Conservation (phyloP, 2,888 invertebrate genomes). For the Apamea crenata region DNA sequence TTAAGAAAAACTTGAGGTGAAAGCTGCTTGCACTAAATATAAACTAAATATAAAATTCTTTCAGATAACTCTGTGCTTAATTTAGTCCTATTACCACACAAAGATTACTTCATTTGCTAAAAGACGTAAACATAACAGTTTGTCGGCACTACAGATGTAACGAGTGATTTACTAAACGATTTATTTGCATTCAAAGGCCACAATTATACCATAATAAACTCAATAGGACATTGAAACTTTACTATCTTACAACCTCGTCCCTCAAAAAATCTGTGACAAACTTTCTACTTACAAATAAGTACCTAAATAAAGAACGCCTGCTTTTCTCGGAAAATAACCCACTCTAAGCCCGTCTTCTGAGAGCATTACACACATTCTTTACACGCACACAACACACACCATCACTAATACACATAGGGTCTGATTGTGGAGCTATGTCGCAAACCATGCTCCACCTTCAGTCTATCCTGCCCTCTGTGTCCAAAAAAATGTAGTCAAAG, state of each 20-base stretch:
- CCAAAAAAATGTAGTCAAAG: too few species aligned
- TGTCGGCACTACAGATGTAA: background rate
- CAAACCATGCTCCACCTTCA: too few species aligned
- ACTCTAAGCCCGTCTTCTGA: background rate
- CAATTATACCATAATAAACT: background rate
- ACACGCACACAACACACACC: background rate
- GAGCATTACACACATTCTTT: background rate
- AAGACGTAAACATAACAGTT: background rate
- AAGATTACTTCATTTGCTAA: background rate
- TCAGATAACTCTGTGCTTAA: background rate
- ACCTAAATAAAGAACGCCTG: background rate
- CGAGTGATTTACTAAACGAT: background rate
- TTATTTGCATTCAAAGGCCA: background rate
- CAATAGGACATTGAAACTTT: too few species aligned
- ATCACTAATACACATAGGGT: background rate
- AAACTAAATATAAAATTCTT: background rate
- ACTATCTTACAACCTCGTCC: background rate
- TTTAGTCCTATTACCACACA: background rate
- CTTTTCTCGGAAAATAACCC: background rate
- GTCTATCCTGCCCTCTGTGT: too few species aligned
- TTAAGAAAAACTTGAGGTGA: too few species aligned
- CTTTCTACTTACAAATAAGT: background rate
- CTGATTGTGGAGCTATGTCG: too few species aligned
- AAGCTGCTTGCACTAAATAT: too few species aligned
- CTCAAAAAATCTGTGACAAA: background rate